A percentile compares a stretch with the other conserved stretches of the same genome.
Evolutionary conservation across 2,888 invertebrate genomes (phyloP).

Genomic region (Eupithecia pulchellata): DNA sequence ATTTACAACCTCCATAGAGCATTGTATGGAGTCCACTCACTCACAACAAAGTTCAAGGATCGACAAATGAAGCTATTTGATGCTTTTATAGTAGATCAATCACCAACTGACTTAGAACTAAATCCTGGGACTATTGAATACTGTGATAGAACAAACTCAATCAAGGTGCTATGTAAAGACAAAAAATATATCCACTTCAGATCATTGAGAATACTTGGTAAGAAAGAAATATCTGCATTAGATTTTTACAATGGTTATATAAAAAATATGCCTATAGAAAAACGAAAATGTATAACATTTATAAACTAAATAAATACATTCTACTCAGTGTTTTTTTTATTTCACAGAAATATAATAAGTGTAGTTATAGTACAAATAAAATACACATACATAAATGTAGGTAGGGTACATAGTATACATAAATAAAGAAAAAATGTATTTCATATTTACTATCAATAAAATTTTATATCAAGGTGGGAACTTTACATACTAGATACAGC

Average conservation of each 20-base stretch:
- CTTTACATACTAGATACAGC: constrained; percentile 27
- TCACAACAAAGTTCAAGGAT: constrained; percentile 87
- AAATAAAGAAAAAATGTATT: constrained; percentile 2
- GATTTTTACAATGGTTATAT: constrained; percentile 96
- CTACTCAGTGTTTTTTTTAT: background rate
- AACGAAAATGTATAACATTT: constrained; percentile 66
- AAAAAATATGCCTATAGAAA: constrained; percentile 79
- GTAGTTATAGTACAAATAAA: background rate
- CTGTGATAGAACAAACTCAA: constrained; percentile 81
- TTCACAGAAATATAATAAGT: background rate
- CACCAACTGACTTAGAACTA: constrained; percentile 51
- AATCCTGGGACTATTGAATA: constrained; percentile 87
- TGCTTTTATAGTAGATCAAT: constrained; percentile 67
- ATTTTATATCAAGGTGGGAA: constrained; percentile 39
- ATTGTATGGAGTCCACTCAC: constrained; percentile 86
- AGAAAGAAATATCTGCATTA: constrained; percentile 89
- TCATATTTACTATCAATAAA: constrained; percentile 12
- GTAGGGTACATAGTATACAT: background rate
- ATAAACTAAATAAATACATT: constrained; percentile 50
- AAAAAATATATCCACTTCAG: constrained; percentile 87
- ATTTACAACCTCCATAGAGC: constrained; percentile 91
- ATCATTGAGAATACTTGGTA: constrained; percentile 88
- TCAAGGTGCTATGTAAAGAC: constrained; percentile 89
- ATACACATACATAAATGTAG: too few relatives aligned
- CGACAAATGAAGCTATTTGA: constrained; percentile 87